Evolutionary conservation across 2,888 invertebrate genomes (phyloP), one percentile per base, ranked within the genome.

Genomic region (Lycaena phlaeas): DNA sequence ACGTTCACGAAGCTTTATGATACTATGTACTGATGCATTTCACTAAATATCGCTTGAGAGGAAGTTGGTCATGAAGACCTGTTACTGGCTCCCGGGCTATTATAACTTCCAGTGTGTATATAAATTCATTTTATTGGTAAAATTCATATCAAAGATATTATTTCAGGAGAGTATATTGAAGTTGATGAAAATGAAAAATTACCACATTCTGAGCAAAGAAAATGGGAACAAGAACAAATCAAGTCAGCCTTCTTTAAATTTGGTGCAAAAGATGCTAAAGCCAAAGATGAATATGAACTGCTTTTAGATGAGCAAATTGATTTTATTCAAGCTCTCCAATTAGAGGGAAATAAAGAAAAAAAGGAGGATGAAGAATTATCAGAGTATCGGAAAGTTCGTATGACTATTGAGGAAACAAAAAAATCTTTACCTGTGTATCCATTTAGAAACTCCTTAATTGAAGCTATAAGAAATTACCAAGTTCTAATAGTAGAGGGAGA

Each of bases 211-310:
- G 94, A 94, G 55, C 94, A 94, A 73, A 90, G 92, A 54, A 96
- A 96, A 85, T 99, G 98, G 98, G 98, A 99, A 73, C 95, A 97
- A 44, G 98, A 98, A 65, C 96, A 97, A 72, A 92, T 98, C 81
- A 92, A 92, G 38, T 94, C 95, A 3, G 98, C 97, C 2, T 90
- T 94, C 40, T 95, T 95, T 64, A 92, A 92, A 58, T 96, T 97
- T 85, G 98, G 98, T 5, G 95, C 98, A 0, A 94, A 92, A 72
- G 94, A 98, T 86, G 91, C 92, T 12, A 71, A 76, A 65, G 68
- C 77, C 58, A 77, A 91, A 63, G 88, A 93, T 61, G 94, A 97
- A 53, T 98, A 98, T 81, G 97, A 98, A 48, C 85, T 97, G 18
- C 78, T 98, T 22, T 75, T 99, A 51, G 97, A 98, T 66, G 98